Percentiles rank a stretch among this genome's conserved stretches.
These are phyloP conservation scores for Heptranchias perlo DNA, from an alignment of 2,113 vertebrate species.

Conservation along the genomic window DNA sequence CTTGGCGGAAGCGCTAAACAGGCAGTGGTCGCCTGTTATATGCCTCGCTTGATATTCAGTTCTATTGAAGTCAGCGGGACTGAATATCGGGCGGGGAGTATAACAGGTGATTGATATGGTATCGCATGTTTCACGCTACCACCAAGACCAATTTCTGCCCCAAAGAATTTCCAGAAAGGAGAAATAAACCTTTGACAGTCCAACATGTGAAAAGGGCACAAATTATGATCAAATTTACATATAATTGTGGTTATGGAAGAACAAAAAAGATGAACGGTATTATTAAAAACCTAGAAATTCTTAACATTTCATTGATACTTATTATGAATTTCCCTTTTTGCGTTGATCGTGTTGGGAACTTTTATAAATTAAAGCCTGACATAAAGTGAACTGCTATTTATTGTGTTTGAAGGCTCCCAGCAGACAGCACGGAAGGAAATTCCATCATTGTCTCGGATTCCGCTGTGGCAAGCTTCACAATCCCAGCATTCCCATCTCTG, in stretches of 20 bases:
- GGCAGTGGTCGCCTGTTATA: background rate
- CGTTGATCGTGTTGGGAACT: background rate
- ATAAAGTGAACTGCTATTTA: background rate
- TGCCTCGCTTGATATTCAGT: background rate
- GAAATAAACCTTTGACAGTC: background rate
- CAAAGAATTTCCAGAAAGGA: background rate
- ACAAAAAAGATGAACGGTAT: background rate
- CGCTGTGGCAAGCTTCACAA: conserved; percentile 66
- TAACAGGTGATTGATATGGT: background rate
- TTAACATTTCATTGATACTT: background rate
- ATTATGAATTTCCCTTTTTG: background rate
- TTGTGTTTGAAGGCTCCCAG: conserved; percentile 50
- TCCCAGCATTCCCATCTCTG: conserved; percentile 61
- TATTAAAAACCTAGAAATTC: background rate
- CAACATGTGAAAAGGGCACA: background rate
- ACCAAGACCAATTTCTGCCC: background rate
- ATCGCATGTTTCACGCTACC: background rate
- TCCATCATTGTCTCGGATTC: conserved; percentile 53
- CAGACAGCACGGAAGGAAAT: conserved; percentile 50
- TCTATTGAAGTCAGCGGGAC: background rate
- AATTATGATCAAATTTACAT: background rate
- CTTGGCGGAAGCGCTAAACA: background rate
- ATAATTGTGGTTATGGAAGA: background rate
- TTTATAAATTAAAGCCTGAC: background rate
- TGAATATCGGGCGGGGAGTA: background rate